A percentile compares a stretch with the other conserved stretches of the same genome.
These are phyloP conservation scores for Mellivora capensis DNA, from an alignment of 2,113 vertebrate species.

Conservation along the genomic window DNA sequence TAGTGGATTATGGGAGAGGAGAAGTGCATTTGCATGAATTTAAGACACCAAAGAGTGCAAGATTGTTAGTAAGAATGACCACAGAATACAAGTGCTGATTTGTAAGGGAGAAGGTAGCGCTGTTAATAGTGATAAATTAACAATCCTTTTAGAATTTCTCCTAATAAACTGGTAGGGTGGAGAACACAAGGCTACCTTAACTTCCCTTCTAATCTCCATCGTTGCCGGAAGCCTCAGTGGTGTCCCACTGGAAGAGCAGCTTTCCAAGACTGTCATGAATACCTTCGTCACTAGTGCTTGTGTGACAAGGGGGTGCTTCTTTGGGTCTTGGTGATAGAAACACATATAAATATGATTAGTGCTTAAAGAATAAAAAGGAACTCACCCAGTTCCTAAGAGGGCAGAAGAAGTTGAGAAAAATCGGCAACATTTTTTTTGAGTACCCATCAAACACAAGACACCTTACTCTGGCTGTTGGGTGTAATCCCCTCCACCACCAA, in stretches of 20 bases:
- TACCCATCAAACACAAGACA: background rate
- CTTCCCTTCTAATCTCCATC: background rate
- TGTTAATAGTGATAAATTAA: background rate
- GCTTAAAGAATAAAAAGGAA: background rate
- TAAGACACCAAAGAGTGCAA: background rate
- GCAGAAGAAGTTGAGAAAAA: background rate
- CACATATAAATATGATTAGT: background rate
- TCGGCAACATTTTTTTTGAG: background rate
- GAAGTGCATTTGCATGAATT: background rate
- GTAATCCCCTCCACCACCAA: background rate
- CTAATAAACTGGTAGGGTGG: background rate
- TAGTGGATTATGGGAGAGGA: background rate
- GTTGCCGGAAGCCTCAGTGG: slow-evolving; percentile 83
- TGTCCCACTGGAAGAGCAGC: slow-evolving; percentile 80
- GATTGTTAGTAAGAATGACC: background rate
- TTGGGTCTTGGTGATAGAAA: background rate
- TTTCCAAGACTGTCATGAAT: slow-evolving; percentile 84
- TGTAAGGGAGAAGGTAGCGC: background rate
- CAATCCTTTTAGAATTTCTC: background rate
- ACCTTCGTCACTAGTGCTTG: slow-evolving; percentile 87
- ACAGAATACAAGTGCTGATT: background rate
- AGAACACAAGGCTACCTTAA: background rate
- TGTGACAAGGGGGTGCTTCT: slow-evolving; percentile 83
- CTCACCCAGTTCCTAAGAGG: background rate
- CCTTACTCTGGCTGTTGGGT: background rate